Percentiles rank a stretch among this genome's conserved stretches.
These are phyloP conservation scores for Macrosiphum euphorbiae DNA, from an alignment of 2,888 invertebrate genomes.

Conservation along the genomic window DNA sequence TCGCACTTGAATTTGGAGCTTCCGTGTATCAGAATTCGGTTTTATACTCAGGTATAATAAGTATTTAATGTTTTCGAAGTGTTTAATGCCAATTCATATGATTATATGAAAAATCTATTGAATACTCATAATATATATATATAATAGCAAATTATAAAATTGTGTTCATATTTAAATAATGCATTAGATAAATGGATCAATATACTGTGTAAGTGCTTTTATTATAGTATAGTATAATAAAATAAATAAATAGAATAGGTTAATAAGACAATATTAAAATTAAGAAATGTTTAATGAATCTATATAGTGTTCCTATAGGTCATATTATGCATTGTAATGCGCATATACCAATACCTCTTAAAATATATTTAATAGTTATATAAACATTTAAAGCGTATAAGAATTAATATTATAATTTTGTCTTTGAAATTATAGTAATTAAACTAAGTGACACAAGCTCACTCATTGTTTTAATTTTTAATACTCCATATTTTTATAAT, in stretches of 20 bases:
- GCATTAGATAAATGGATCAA: not conserved
- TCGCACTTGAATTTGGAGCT: not conserved
- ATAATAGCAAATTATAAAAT: not conserved
- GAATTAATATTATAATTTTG: not conserved
- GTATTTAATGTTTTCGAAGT: not conserved
- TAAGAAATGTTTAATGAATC: not conserved
- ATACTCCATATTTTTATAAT: not conserved
- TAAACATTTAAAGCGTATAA: not conserved
- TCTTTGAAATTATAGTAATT: not conserved
- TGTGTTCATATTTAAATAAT: not conserved
- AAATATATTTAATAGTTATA: not conserved
- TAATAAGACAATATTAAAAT: not conserved
- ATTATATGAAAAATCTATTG: not conserved
- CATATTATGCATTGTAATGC: not conserved
- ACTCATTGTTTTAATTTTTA: not conserved
- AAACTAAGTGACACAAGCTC: not conserved
- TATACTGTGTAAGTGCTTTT: not conserved
- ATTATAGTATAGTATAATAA: not conserved
- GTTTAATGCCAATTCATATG: not conserved
- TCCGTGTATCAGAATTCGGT: not conserved
- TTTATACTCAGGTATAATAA: not conserved
- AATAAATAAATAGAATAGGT: not conserved
- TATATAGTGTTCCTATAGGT: not conserved
- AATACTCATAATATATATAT: not conserved
- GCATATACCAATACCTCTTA: not conserved